Conservation (phyloP, 2,113 vertebrate species). For the Ctenomys sociabilis region DNA sequence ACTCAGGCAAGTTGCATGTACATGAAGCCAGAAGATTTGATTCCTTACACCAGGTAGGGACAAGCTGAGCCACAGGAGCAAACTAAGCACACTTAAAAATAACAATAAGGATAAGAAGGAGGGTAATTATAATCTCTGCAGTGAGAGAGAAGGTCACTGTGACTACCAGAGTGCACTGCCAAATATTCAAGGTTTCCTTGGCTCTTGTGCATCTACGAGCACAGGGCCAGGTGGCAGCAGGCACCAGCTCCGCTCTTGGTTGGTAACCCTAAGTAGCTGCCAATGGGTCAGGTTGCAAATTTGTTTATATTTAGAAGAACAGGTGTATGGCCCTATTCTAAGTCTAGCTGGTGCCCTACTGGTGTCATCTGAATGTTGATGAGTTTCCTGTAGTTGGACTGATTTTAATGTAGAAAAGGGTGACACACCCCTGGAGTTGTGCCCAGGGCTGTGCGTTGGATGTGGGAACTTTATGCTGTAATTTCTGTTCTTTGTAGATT, state of each 20-base stretch:
- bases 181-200: conserved; percentile 80
- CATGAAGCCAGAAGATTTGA: conserved; percentile 73
- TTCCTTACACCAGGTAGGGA: conserved; percentile 60
- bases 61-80: conserved; percentile 63
- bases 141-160: conserved; percentile 82
- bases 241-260: conserved; percentile 46
- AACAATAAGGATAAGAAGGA: conserved; percentile 70
- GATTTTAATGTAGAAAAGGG: conserved; percentile 61
- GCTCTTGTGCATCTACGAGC: conserved; percentile 63
- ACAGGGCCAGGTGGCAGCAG: conserved; percentile 39
- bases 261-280: conserved; percentile 70
- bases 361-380: conserved; percentile 69
- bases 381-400: conserved; percentile 68
- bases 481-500: background rate
- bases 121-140: conserved; percentile 74
- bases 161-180: conserved; percentile 78
- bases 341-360: conserved; percentile 81
- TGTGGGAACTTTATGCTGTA: background rate
- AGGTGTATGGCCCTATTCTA: conserved; percentile 83
- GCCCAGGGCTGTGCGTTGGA: background rate
- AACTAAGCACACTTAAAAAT: conserved; percentile 81
- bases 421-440: background rate
- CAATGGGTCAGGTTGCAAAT: conserved; percentile 79
- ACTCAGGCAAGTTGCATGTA: background rate
- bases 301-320: conserved; percentile 87